Evolutionary conservation across 2,888 invertebrate genomes (phyloP), one percentile per base, ranked within the genome.

Genomic region (Resseliella maxima): DNA sequence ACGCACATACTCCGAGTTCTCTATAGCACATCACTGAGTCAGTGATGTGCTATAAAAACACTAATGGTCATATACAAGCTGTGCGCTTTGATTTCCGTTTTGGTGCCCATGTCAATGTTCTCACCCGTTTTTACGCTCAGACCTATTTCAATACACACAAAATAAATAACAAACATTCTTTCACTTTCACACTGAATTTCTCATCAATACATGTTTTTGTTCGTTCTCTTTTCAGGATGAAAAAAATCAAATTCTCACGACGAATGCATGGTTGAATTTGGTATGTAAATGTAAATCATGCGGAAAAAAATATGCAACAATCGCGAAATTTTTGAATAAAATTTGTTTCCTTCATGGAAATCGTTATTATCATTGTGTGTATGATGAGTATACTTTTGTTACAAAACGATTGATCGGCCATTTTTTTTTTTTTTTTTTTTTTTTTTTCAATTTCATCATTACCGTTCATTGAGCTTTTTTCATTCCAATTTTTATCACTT

Each of bases 201-300:
- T 15, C 50, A 35, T 35, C 31, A 45, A 85, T 27, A 21, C 12
- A 2, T 2, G 2, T 50, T 41, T 85, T 31, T 85, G 5, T 24
- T 64, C 27, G 59, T 41, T 86, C 36, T 85, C n/a, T n/a, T 93
- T 94, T 95, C 95, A 99, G 98, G 98, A 99, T 93, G 99, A 99
- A 95, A 99, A 98, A 94, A 98, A 97, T 93, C 98, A 98, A 95
- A 97, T 98, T 93, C 95, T 98, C 93, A 97, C 97, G 92, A 97
- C 98, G 92, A 98, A 98, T 94, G 96, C 98, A 92, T 98, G 98
- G 98, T 95, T 98, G 92, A 97, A 97, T 93, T 94, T 98, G 97
- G 98, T 98, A 95, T 97, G 97, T 96, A 31, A n/a, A 38, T 10
- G 12, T 38, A 36, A 45, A 59, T 31, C 72, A 72, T 15, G 2